Conservation (phyloP, 1,140 invertebrate genomes). For the Drosophila mayri region DNA sequence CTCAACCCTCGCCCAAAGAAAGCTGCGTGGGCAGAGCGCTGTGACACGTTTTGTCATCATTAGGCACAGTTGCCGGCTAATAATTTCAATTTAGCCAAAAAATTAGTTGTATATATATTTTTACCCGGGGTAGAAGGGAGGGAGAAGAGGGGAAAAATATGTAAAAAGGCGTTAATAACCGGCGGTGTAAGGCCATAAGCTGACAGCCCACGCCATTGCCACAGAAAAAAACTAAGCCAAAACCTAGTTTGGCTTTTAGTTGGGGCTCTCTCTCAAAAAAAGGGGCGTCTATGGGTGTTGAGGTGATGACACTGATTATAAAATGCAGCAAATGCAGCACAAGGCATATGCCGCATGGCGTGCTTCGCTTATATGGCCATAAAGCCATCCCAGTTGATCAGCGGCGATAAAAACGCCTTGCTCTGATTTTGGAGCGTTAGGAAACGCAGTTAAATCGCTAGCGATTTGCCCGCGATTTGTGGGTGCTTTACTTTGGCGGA, state of each 20-base stretch:
- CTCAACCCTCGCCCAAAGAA: slow-evolving; percentile 46
- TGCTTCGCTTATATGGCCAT: background rate
- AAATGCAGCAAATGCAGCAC: slow-evolving; percentile 59
- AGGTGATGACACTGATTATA: slow-evolving; percentile 80
- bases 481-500: slow-evolving; percentile 12
- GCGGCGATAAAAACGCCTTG: slow-evolving; percentile 31
- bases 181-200: slow-evolving; percentile 53
- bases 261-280: slow-evolving; percentile 10
- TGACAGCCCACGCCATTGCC: slow-evolving; percentile 60
- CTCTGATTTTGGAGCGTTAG: slow-evolving; percentile 22
- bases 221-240: slow-evolving; percentile 22
- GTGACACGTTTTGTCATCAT: slow-evolving; percentile 84
- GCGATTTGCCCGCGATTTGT: slow-evolving; percentile 42
- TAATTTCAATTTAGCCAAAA: slow-evolving; percentile 83
- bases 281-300: slow-evolving; percentile 51
- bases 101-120: slow-evolving; percentile 64
- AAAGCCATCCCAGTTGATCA: slow-evolving; percentile 47
- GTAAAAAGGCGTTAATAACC: slow-evolving; percentile 73
- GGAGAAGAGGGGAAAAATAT: slow-evolving; percentile 10
- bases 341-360: slow-evolving; percentile 14
- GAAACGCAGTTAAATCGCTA: slow-evolving; percentile 36
- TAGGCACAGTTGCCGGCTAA: slow-evolving; percentile 82
- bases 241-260: slow-evolving; percentile 27
- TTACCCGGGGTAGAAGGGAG: slow-evolving; percentile 4
- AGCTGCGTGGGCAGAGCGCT: slow-evolving; percentile 73